Evolutionary conservation across 2,797 vertebrate genomes (phyloP).

Genomic region (Crenuchus spilurus): DNA sequence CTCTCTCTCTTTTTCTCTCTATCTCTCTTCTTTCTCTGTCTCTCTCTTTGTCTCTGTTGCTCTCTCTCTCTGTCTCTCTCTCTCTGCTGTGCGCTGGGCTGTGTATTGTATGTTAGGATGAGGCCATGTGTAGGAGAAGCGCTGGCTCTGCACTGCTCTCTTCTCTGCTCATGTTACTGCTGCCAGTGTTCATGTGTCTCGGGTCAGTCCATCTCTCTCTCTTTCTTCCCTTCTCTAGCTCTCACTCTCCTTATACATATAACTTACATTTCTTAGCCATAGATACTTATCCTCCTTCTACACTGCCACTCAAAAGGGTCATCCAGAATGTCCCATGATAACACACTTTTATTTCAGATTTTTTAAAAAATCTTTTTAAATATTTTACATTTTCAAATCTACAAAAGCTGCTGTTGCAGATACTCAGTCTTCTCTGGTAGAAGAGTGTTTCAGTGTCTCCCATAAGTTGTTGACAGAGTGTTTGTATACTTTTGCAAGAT

Average conservation of each 20-base stretch:
- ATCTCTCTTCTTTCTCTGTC: conserved; percentile 56
- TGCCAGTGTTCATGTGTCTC: conserved; percentile 94
- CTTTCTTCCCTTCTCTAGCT: not conserved
- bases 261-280: not conserved
- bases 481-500: too few species aligned
- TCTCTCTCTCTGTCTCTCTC: conserved; percentile 62
- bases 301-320: too few species aligned
- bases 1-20: conserved; percentile 69
- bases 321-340: too few species aligned
- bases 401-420: too few species aligned
- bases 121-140: conserved; percentile 90
- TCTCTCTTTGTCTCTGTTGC: conserved; percentile 70
- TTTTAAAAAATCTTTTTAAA: too few species aligned
- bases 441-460: too few species aligned
- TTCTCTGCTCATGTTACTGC: conserved; percentile 92
- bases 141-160: conserved; percentile 89
- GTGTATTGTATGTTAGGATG: conserved; percentile 88
- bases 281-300: conserved; percentile 7
- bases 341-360: too few species aligned
- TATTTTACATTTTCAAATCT: too few species aligned
- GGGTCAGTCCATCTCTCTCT: conserved; percentile 83
- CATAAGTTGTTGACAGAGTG: too few species aligned
- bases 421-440: too few species aligned
- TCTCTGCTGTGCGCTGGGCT: conserved; percentile 73
- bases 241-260: too few species aligned